Base-by-base conservation (phyloP, 2,113 vertebrate species). In the Hemibagrus wyckioides region DNA sequence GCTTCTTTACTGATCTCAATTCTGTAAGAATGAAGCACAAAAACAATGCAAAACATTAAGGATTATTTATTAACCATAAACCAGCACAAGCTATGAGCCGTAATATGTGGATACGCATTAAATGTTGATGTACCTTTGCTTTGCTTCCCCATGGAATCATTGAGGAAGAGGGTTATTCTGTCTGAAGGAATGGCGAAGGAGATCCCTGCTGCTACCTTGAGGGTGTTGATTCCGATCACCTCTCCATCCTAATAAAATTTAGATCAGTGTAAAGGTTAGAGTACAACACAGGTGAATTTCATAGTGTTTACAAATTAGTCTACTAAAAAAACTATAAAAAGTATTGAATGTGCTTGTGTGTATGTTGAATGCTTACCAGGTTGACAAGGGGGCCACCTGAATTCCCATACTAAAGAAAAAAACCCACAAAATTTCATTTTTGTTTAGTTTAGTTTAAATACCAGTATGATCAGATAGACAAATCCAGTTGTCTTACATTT, bases 141-240 rank as follows among this genome's bases (percentile, higher is more conserved):
- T 10, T 96, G 95, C 88, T 96, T 97, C 89, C 96, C 95, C 0
- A 95, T 93, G 0, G 95, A 96, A 84, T 98, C 96, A 0, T 96
- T 95, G 67, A 99, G 96, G 92, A 98, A 98, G 50, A 91, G 96
- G 0, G 93, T 93, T 92, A 98, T 97, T 56, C 97, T 96, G 90
- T 98, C 97, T 0, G 97, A 97, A 86, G 97, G 97, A 90, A 99
- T 99, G 71, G 97, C 97, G 86, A 99, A 99, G 67, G 97, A 98
- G 93, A 99, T 98, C 77, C 97, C 97, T 1, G 97, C 97, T 2
- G 97, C 95, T 10, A 99, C 97, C 90, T 99, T 99, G 54, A 98
- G 93, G 0, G 97, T 99, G 91, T 99, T 99, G 93, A 99, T 99
- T 88, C 97, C 97, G 11, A 99, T 98, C 88, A 99, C 97, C 90